These are phyloP conservation scores for Theristicus caerulescens DNA, from an alignment of 2,113 vertebrate genomes.

Conservation along the genomic window DNA sequence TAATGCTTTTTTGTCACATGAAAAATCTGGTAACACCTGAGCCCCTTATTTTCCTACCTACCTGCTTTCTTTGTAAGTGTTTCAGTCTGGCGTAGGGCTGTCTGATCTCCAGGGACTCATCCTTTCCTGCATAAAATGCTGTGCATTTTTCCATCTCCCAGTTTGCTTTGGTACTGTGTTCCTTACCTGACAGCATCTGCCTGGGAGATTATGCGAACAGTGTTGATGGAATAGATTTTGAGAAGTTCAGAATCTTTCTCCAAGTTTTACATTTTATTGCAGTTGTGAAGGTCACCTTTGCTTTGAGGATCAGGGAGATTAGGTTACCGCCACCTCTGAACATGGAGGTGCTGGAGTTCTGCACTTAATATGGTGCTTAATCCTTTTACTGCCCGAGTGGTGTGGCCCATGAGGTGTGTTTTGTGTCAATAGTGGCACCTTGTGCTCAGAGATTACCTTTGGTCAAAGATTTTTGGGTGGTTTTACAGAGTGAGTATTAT, in stretches of 20 bases:
- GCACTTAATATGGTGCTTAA: background rate
- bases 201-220: background rate
- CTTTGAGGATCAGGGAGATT: background rate
- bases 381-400: background rate
- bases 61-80: background rate
- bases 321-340: background rate
- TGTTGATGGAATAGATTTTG: background rate
- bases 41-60: background rate
- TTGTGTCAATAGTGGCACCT: background rate
- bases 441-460: background rate
- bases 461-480: background rate
- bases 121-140: background rate
- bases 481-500: background rate
- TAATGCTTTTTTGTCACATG: background rate
- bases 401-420: background rate
- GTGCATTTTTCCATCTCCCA: background rate
- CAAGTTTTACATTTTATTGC: background rate
- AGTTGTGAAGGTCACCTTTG: conserved; percentile 18
- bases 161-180: background rate
- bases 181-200: background rate
- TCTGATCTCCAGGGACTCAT: background rate
- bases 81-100: background rate
- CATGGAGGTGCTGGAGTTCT: background rate
- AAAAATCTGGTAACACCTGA: background rate
- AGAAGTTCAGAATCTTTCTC: background rate